Base-by-base conservation (phyloP, 2,113 vertebrate genomes). In the Trochalopteron elliotii region DNA sequence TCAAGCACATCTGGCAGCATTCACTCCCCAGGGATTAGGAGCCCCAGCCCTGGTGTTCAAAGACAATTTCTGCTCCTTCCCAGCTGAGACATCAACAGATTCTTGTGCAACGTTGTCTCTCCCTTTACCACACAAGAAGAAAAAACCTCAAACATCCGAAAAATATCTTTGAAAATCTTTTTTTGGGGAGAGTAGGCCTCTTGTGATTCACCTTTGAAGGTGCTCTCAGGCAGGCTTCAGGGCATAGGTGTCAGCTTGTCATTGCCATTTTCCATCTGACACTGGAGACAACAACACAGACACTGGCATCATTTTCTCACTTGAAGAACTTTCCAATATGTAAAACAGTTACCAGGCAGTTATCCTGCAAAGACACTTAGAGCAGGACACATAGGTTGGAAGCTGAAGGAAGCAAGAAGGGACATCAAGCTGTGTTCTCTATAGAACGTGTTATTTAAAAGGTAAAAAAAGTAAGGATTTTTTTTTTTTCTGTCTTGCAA, bases 1-100 rank as follows among this genome's bases (percentile, higher is more conserved):
- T 90, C 82, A 93, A 83, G 75, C 59, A 96, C 83, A 93, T 94
- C 92, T 92, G 88, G 94, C 79, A 96, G 56, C 25, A 24, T n/a
- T 96, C 85, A 75, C 23, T 60, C 68, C 69, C 19, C 31, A 64
- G 52, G 56, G 93, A 81, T 42, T 30, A 57, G 56, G n/a, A 96
- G 19, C 56, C n/a, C 60, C 52, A 83, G 11, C 27, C 14, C 1
- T 20, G 8, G 31, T 49, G 88, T 57, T 94, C 76, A 93, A 81
- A 94, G 56, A 75, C 24, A 90, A 64, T 86, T 83, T 47, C 76
- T 88, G 30, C 37, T 89, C 35, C 67, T 67, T 94, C 76, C 79
- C 79, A 94, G 60, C 55, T 75, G 72, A 93, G 70, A 86, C 20
- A 94, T 78, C 71, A 86, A 81, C 64, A 86, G 72, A 33, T 78